These are phyloP conservation scores for Tetrax tetrax DNA, from an alignment of 2,113 vertebrate genomes.

Conservation along the genomic window DNA sequence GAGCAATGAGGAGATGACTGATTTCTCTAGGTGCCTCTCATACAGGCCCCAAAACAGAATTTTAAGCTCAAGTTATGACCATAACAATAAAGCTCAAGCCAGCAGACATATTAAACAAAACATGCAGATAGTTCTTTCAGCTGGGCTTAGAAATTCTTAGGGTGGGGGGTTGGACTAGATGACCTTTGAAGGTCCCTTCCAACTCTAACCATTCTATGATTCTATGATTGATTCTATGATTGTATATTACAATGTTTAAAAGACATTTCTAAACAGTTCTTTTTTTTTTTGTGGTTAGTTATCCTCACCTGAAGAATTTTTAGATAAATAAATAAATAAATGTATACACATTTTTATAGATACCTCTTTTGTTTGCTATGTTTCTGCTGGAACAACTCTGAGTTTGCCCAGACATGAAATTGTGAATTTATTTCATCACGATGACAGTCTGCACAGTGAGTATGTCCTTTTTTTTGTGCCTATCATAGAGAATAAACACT, in stretches of 20 bases:
- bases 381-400: neutral
- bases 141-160: neutral
- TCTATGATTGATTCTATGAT: too few species aligned
- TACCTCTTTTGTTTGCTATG: neutral
- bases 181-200: too few species aligned
- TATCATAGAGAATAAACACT: neutral
- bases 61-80: neutral
- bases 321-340: neutral
- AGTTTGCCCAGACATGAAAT: neutral
- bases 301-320: neutral
- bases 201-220: too few species aligned
- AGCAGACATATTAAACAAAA: neutral
- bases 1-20: neutral
- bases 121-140: neutral
- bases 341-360: neutral
- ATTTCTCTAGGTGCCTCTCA: neutral
- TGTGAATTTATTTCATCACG: neutral
- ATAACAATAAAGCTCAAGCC: neutral
- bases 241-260: neutral
- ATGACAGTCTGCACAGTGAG: neutral
- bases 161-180: too few species aligned
- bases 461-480: neutral
- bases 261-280: neutral
- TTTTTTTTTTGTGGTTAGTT: neutral
- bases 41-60: neutral